Evolutionary conservation across 2,888 invertebrate genomes (phyloP), one percentile per base, ranked within the genome.

Genomic region (Halocaridina rubra): DNA sequence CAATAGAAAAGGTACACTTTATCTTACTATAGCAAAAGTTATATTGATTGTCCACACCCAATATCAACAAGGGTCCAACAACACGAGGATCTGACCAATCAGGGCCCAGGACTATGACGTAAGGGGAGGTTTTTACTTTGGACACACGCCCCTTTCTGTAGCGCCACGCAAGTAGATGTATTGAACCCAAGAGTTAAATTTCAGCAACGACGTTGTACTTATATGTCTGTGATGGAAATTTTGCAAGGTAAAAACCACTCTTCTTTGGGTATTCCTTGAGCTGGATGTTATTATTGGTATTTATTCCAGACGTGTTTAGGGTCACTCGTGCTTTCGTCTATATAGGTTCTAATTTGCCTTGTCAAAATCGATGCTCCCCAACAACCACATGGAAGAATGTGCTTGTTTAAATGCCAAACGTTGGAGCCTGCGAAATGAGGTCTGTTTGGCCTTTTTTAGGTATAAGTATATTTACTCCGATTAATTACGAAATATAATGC

Each of bases 81-180:
- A 80, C 80, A 80, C 80, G 74, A 80, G 80, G 74, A 80, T 32
- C 30, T 32, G n/a, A 74, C 80, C 74, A 80, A 80, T 80, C 80
- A 72, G 27, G 22, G 29, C 5, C 0, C 13, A 61, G 33, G 27
- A 39, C 61, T 72, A 80, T 80, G 80, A 80, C 80, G 80, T 80
- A 82, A 82, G 82, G 71, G 82, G 82, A 67, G 82, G 32, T 33
- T 39, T 59, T 59, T 78, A n/a, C 59, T n/a, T 57, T 33, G 22
- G 46, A 24, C 22, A n/a, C n/a, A 57, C 82, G 77, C 82, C 82
- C 71, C 76, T 61, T 53, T 16, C 77, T 77, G 30, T 77, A 69
- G 77, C 82, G 82, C 82, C 82, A 82, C 82, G 82, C 77, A 82
- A 82, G 69, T n/a, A n/a, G n/a, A 77, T 77, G 82, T 82, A 82